A percentile compares a stretch with the other conserved stretches of the same genome.
Conservation (phyloP, 2,113 vertebrate genomes). For the Balaeniceps rex region DNA sequence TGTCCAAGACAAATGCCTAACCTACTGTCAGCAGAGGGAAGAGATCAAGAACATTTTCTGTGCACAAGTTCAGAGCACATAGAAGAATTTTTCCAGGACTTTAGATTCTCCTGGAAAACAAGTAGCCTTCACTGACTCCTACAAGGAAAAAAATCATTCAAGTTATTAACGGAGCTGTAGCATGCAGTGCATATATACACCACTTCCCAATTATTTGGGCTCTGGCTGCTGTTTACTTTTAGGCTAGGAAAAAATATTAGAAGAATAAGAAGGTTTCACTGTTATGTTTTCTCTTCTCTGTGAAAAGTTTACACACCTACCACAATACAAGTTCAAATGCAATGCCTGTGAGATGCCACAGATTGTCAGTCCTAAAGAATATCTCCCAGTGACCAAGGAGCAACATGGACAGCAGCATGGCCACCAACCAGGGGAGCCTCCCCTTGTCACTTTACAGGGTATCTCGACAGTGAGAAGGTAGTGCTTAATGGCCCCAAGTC, state of each 20-base stretch:
- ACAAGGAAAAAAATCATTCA: not conserved
- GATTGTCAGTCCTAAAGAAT: not conserved
- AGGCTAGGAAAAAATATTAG: not conserved
- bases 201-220: not conserved
- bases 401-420: not conserved
- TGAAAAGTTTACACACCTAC: not conserved
- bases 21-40: not conserved
- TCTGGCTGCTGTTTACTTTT: not conserved
- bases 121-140: not conserved
- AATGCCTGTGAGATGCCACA: not conserved
- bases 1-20: not conserved
- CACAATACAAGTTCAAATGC: not conserved
- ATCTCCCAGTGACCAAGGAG: not conserved
- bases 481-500: accelerated
- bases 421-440: not conserved
- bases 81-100: not conserved
- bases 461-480: not conserved
- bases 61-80: not conserved
- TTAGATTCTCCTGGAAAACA: not conserved
- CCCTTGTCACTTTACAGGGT: not conserved
- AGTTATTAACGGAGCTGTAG: not conserved
- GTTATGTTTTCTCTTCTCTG: not conserved
- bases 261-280: not conserved
- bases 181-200: not conserved
- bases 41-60: not conserved